Percentiles rank a stretch among this genome's conserved stretches.
Conservation (phyloP, 2,888 invertebrate species). For the Conomelus anceps region DNA sequence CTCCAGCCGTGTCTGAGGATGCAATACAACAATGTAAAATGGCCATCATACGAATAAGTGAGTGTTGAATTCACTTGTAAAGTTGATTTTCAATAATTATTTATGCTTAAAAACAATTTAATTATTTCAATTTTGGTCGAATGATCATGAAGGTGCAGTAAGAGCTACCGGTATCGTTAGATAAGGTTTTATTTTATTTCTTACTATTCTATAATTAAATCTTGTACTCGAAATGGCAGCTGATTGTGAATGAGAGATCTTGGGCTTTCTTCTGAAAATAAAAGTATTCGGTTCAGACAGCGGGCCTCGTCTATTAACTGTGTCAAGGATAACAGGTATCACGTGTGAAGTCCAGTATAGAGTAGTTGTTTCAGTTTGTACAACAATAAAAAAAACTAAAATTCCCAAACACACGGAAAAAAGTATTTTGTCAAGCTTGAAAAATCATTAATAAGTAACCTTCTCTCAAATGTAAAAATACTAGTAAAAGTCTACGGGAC, state of each 20-base stretch:
- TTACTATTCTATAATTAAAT: neutral
- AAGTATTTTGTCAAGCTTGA: neutral
- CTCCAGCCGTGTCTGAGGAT: too few species aligned
- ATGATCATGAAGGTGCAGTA: too few species aligned
- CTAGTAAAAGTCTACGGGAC: too few species aligned
- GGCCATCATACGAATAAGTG: too few species aligned
- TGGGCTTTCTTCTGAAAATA: neutral
- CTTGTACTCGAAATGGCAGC: neutral
- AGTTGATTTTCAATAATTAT: too few species aligned
- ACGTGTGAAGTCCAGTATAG: neutral
- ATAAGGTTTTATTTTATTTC: too few species aligned
- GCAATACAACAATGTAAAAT: too few species aligned
- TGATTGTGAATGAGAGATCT: neutral
- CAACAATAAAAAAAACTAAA: neutral
- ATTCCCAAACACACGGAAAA: neutral
- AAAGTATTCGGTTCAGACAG: neutral
- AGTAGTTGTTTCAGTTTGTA: neutral
- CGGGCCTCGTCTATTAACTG: neutral
- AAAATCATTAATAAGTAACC: neutral
- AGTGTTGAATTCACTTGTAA: too few species aligned
- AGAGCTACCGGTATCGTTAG: too few species aligned
- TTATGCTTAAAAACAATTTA: too few species aligned
- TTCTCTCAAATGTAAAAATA: neutral
- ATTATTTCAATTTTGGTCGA: too few species aligned
- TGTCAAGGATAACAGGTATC: neutral